These are phyloP conservation scores for Lepilemur septentrionalis DNA, from an alignment of 2,797 vertebrate species.

Conservation along the genomic window DNA sequence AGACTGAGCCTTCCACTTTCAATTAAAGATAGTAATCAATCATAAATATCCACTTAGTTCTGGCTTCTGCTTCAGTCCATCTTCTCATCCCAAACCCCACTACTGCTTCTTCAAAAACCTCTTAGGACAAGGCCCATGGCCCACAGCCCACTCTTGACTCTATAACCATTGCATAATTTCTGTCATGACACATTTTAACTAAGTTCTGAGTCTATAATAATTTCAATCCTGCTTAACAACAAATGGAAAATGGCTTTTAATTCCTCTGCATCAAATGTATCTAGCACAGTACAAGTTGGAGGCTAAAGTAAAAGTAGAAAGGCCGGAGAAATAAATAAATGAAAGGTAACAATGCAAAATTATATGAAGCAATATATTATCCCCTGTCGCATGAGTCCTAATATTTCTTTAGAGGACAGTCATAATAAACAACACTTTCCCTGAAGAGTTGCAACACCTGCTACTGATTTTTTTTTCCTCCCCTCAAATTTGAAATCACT, in stretches of 20 bases:
- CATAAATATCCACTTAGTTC: background rate
- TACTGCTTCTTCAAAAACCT: background rate
- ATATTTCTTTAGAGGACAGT: conserved; percentile 69
- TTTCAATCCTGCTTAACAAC: background rate
- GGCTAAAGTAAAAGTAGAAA: background rate
- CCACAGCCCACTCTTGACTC: background rate
- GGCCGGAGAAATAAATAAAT: conserved; percentile 50
- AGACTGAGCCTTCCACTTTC: background rate
- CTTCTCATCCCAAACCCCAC: background rate
- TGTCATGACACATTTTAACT: background rate
- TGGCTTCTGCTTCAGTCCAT: background rate
- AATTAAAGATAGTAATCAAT: background rate
- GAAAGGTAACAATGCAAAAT: conserved; percentile 14
- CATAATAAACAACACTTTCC: conserved; percentile 54
- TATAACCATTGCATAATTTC: background rate
- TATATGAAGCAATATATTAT: conserved; percentile 74
- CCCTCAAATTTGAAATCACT: conserved; percentile 24
- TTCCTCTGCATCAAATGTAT: background rate
- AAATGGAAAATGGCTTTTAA: conserved; percentile 49
- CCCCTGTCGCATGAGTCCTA: conserved; percentile 43
- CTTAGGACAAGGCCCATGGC: background rate
- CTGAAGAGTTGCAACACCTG: conserved; percentile 56
- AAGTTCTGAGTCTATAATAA: background rate
- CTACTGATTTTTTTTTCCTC: conserved; percentile 64
- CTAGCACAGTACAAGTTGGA: background rate